Conservation (phyloP, 2,113 vertebrate genomes). For the Nyctibius bracteatus region DNA sequence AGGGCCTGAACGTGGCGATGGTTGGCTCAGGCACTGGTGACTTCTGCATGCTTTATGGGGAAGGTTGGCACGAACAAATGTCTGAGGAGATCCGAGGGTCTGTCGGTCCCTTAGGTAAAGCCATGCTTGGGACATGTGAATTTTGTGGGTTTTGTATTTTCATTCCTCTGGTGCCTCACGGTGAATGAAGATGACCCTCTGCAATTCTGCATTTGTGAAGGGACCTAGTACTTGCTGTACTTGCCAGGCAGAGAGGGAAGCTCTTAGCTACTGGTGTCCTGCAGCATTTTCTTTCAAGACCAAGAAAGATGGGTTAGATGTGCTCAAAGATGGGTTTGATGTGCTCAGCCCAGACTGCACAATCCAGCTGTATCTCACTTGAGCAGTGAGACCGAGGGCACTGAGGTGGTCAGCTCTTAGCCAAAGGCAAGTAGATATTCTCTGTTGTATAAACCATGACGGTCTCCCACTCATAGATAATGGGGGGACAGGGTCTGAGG, state of each 20-base stretch:
- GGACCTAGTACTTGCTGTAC: background rate
- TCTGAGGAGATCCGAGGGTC: background rate
- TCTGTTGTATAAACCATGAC: background rate
- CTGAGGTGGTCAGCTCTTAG: background rate
- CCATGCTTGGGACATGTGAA: background rate
- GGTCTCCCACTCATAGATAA: background rate
- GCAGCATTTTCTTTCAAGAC: background rate
- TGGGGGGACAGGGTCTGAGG: background rate
- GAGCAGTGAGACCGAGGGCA: background rate
- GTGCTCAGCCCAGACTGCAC: background rate
- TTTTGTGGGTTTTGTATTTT: background rate
- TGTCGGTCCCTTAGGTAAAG: background rate
- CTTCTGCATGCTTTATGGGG: background rate
- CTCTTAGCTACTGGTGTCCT: background rate
- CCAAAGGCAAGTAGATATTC: background rate
- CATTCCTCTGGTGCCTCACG: background rate
- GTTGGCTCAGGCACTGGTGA: background rate
- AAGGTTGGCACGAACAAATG: background rate
- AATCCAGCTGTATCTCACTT: background rate
- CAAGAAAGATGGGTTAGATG: background rate
- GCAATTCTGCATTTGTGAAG: background rate
- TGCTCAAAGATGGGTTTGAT: background rate
- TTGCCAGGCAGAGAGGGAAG: background rate
- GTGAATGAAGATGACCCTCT: background rate
- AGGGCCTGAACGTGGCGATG: rapidly evolving